These are phyloP conservation scores for Mallateleia sp. DNA, from an alignment of 2,888 invertebrate species.

Conservation along the genomic window DNA sequence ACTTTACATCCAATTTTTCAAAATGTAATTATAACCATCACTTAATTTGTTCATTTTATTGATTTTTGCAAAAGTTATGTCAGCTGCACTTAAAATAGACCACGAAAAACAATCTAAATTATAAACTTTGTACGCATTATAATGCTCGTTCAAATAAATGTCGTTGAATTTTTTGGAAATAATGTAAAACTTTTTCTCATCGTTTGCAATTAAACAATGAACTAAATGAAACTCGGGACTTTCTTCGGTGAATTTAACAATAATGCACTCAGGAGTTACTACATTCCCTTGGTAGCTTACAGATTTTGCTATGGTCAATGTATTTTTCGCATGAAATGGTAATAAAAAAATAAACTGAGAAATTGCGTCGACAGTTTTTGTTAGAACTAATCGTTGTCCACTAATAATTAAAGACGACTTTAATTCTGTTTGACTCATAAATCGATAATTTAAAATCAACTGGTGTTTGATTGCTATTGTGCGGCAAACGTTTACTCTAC, in stretches of 20 bases:
- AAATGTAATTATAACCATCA: conserved; percentile 48
- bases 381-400: no score
- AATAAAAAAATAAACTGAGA: no score
- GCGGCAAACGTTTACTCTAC: conserved; percentile 64
- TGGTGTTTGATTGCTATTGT: not conserved
- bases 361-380: no score
- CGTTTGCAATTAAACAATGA: conserved; percentile 10
- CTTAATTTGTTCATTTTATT: conserved; percentile 36
- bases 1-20: conserved; percentile 49
- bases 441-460: not conserved
- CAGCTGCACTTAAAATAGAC: conserved; percentile 11
- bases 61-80: not conserved
- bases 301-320: not conserved
- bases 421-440: not conserved
- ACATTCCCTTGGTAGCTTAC: not conserved
- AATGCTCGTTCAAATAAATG: conserved; percentile 46
- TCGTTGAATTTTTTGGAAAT: conserved; percentile 34
- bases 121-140: conserved; percentile 40
- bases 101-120: conserved; percentile 25
- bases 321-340: no score
- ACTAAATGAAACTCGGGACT: conserved; percentile 5
- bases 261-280: not conserved
- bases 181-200: conserved; percentile 11
- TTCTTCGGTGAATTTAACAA: conserved; percentile 14
- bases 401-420: no score